Evolutionary conservation across 2,797 vertebrate species (phyloP).

Genomic region (Erpetoichthys calabaricus): DNA sequence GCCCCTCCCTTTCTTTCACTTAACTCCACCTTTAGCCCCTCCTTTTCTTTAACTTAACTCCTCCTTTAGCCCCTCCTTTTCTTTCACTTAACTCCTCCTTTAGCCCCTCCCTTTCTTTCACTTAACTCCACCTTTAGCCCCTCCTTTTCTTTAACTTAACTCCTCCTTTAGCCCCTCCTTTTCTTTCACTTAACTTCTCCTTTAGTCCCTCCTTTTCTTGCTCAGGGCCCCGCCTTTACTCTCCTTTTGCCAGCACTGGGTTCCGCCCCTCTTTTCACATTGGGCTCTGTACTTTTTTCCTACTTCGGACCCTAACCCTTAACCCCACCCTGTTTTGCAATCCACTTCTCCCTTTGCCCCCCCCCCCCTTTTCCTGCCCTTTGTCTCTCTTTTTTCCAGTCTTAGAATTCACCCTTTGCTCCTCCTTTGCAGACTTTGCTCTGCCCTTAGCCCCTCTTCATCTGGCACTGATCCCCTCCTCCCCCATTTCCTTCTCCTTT

Average conservation of each 20-base stretch:
- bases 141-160: not conserved
- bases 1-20: no score
- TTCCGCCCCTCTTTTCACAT: not conserved
- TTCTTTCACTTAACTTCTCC: not conserved
- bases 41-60: no score
- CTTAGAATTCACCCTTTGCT: no score
- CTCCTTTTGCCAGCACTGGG: not conserved
- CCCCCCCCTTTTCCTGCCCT: not conserved
- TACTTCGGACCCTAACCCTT: not conserved
- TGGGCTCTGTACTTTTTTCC: not conserved
- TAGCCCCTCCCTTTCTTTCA: not conserved
- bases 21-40: not conserved
- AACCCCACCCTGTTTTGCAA: not conserved
- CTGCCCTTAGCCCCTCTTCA: slow-evolving; percentile 2
- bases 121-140: no score
- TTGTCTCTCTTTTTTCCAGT: no score
- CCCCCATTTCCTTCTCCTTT: slow-evolving; percentile 29
- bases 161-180: not conserved
- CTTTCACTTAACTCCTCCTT: not conserved
- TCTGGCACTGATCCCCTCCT: slow-evolving; percentile 13
- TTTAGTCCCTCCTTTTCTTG: not conserved
- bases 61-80: no score
- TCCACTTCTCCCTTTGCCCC: not conserved
- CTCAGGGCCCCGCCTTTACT: not conserved
- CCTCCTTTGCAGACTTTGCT: no score